Conservation (phyloP, 2,113 vertebrate species). For the Elephas maximus region DNA sequence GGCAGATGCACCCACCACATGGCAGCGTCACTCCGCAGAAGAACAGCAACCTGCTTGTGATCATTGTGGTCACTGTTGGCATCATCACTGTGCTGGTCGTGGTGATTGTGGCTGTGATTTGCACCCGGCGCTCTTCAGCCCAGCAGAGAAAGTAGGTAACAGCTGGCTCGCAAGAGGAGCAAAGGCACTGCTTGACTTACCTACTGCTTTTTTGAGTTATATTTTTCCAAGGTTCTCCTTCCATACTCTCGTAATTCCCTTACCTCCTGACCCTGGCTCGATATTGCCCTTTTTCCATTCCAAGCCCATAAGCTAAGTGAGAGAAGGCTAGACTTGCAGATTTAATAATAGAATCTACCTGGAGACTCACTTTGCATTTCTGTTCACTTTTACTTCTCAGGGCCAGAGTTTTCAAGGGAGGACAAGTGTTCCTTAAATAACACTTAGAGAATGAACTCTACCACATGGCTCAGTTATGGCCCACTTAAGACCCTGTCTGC, state of each 20-base stretch:
- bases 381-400: constrained; percentile 9
- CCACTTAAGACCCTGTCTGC: neutral
- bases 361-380: neutral
- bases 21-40: constrained; percentile 96
- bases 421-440: neutral
- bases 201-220: neutral
- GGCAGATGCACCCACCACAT: constrained; percentile 96
- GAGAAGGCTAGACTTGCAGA: neutral
- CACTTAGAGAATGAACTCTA: neutral
- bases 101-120: constrained; percentile 93
- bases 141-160: constrained; percentile 96
- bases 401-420: neutral
- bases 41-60: constrained; percentile 95
- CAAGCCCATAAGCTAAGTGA: neutral
- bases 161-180: fast-evolving
- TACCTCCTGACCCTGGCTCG: neutral
- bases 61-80: constrained; percentile 94
- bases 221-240: neutral
- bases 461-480: no score
- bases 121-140: constrained; percentile 94
- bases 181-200: fast-evolving
- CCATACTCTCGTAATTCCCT: neutral
- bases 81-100: constrained; percentile 92
- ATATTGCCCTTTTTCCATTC: neutral
- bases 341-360: neutral